A percentile compares a stretch with the other conserved stretches of the same genome.
Evolutionary conservation across 1,140 invertebrate species (phyloP).

Genomic region (Hylaeus volcanicus): DNA sequence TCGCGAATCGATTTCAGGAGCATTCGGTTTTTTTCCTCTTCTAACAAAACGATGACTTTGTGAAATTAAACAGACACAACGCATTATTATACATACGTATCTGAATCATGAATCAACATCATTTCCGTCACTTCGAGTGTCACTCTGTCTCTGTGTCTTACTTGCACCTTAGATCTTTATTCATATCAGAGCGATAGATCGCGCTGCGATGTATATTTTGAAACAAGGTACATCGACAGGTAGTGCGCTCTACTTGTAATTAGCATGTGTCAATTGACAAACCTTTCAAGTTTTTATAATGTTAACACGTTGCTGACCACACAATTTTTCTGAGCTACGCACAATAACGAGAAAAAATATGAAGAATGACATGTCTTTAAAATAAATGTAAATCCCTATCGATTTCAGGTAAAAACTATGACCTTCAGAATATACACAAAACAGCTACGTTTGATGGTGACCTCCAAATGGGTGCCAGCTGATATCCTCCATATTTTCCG

Average conservation of each 20-base stretch:
- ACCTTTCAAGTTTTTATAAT: not conserved
- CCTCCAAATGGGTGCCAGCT: too few species aligned
- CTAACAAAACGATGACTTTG: not conserved
- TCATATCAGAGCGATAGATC: slow-evolving; percentile 39
- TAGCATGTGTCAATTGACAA: not conserved
- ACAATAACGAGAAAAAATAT: too few species aligned
- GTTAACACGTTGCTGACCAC: too few species aligned
- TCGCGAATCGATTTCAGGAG: not conserved
- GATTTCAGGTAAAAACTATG: too few species aligned
- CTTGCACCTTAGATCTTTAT: slow-evolving; percentile 25
- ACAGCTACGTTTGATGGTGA: too few species aligned
- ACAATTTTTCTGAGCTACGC: too few species aligned
- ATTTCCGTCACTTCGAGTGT: not conserved
- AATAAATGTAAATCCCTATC: too few species aligned
- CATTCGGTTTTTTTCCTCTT: not conserved
- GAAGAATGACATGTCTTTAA: too few species aligned
- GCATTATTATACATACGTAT: not conserved
- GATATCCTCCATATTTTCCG: too few species aligned
- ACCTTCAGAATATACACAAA: too few species aligned
- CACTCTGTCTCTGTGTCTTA: too few species aligned
- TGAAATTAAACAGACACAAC: not conserved
- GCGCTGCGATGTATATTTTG: slow-evolving; percentile 34
- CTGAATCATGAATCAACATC: not conserved
- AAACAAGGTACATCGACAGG: slow-evolving; percentile 2
- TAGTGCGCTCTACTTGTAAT: slow-evolving; percentile 1